Evolutionary conservation across 1,140 invertebrate species (phyloP).

Genomic region (Scaptomyza graminum): DNA sequence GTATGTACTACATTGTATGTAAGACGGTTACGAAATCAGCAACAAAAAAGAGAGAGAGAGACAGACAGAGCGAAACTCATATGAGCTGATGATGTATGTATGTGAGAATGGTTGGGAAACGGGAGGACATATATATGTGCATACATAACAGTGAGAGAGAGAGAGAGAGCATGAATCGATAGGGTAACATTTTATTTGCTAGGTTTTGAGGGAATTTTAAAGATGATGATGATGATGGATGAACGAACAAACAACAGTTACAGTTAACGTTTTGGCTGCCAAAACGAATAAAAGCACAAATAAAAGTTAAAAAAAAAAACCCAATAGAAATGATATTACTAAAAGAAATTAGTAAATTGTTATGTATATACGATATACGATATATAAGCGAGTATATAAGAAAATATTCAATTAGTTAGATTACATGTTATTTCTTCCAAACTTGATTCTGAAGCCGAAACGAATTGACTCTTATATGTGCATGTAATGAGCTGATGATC

Average conservation of each 20-base stretch:
- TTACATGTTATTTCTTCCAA: constrained; percentile 88
- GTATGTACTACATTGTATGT: constrained; percentile 4
- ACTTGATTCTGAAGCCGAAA: constrained; percentile 87
- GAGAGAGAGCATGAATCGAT: neutral
- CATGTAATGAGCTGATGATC: constrained; percentile 87
- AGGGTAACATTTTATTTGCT: neutral
- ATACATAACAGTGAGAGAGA: neutral
- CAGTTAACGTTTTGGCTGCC: constrained; percentile 43
- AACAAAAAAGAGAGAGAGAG: constrained; percentile 12
- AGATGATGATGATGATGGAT: neutral
- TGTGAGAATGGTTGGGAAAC: neutral
- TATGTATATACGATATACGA: constrained; percentile 32
- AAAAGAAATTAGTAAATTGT: constrained; percentile 7
- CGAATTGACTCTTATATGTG: constrained; percentile 84
- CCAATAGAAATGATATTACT: constrained; percentile 43
- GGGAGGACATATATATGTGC: constrained; percentile 8
- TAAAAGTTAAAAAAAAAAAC: too few species aligned
- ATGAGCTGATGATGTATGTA: constrained; percentile 5
- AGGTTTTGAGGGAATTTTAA: neutral
- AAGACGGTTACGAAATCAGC: neutral
- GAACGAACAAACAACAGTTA: constrained; percentile 25
- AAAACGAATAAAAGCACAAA: constrained; percentile 25
- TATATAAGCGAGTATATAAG: constrained; percentile 71
- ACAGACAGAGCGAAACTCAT: neutral
- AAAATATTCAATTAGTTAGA: constrained; percentile 80